These are phyloP conservation scores for Meteorus cinctellus DNA, from an alignment of 2,888 invertebrate species.

Conservation along the genomic window DNA sequence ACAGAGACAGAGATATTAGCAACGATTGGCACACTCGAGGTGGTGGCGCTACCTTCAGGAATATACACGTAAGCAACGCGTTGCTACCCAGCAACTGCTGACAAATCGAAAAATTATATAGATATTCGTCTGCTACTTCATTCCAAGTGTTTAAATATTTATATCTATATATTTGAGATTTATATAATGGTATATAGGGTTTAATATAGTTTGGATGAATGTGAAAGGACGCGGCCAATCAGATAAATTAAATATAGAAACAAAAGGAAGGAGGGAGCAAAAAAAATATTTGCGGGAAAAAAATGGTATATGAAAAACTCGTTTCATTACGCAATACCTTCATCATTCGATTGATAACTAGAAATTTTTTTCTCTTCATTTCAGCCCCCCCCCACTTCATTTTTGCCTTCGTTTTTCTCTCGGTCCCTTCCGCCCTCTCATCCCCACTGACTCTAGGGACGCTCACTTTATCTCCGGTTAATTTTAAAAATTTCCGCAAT, in stretches of 20 bases:
- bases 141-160: conserved; percentile 10
- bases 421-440: neutral
- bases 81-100: conserved; percentile 51
- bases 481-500: conserved; percentile 7
- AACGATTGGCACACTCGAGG: conserved; percentile 16
- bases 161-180: conserved; percentile 5
- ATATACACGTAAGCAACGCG: conserved; percentile 43
- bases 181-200: neutral
- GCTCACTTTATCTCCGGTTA: conserved; percentile 2
- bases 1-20: neutral
- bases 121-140: conserved; percentile 36
- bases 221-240: neutral
- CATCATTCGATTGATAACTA: neutral
- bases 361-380: neutral
- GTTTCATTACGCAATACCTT: neutral
- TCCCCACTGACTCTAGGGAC: neutral
- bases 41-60: conserved; percentile 25
- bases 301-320: neutral
- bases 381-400: neutral
- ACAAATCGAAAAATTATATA: conserved; percentile 50
- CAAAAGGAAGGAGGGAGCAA: neutral
- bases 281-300: neutral
- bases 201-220: neutral
- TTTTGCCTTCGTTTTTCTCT: neutral
- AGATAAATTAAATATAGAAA: neutral